Conservation (phyloP, 2,888 invertebrate species). For the Gastracanthus pulcherrimus region DNA sequence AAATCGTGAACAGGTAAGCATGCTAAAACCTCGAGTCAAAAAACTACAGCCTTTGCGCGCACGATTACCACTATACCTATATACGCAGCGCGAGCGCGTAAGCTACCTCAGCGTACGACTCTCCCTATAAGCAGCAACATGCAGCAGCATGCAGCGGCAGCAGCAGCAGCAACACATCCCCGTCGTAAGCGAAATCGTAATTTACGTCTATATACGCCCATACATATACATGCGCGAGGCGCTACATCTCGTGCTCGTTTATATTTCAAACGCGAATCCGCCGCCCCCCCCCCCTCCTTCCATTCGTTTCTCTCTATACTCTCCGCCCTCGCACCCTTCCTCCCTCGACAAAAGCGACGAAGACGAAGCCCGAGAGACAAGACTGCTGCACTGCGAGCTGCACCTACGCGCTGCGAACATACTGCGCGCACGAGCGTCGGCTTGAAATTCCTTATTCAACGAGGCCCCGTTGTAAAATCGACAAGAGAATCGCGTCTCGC, state of each 20-base stretch:
- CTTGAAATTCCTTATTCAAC: conserved; percentile 33
- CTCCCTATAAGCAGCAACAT: too few species aligned
- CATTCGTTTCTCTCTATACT: too few species aligned
- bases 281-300: background rate
- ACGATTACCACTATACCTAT: too few species aligned
- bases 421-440: background rate
- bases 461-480: conserved; percentile 21
- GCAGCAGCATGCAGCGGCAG: too few species aligned
- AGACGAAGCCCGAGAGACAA: background rate
- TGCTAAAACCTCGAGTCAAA: too few species aligned
- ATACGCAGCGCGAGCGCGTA: too few species aligned
- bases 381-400: background rate
- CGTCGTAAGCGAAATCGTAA: background rate
- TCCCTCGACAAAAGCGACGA: background rate
- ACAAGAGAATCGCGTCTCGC: conserved; percentile 15
- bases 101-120: too few species aligned
- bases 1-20: too few species aligned
- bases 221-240: background rate
- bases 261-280: conserved; percentile 41
- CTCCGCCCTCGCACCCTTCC: background rate
- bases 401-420: too few species aligned
- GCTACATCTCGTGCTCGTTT: conserved; percentile 20
- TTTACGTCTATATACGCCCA: background rate
- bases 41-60: too few species aligned
- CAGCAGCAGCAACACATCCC: background rate